Evolutionary conservation across 1,140 invertebrate genomes (phyloP), one percentile per base, ranked within the genome.

Genomic region (Heliothis virescens): DNA sequence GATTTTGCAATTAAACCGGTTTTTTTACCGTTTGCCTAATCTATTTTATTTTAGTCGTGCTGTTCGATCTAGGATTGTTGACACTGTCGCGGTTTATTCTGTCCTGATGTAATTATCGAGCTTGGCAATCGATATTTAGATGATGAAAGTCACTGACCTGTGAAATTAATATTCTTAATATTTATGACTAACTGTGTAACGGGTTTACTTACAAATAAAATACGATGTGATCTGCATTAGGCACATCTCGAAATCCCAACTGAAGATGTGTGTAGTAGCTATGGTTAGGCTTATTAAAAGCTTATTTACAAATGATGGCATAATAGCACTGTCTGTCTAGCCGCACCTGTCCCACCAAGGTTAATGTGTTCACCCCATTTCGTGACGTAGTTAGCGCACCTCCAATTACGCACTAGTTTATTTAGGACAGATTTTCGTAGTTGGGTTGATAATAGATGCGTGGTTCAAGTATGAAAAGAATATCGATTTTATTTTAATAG

Each of bases 1-100:
- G 41, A 79, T 85, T 79, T 82, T 72, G 80, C 79, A 82, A 76
- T 73, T 50, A 75, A 85, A 87, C 82, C 76, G 71, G 83, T 86
- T 83, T 78, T 83, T 81, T 78, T 77, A 79, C 73, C 75, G 76
- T 84, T 83, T 81, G 77, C 69, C 76, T 73, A 73, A 79, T 79
- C 67, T 41, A 26, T 48, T 65, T 60, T 29, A 53, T 52, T n/a
- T 67, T 11, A 63, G 47, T 11, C 41, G 41, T 16, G 16, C 12
- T 53, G 47, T 55, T 55, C n/a, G 47, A 73, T 53, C 53, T 63
- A 63, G 74, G 62, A 57, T 57, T 47, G 60, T 69, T 78, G 63
- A 69, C 10, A 59, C 12, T 59, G 53, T 4, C 21, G 29, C 53
- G 26, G 10, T 29, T 67, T 78, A 57, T 67, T 57, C 50, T 55